Conservation (phyloP, 2,113 vertebrate species). For the Pseudorasbora parva region DNA sequence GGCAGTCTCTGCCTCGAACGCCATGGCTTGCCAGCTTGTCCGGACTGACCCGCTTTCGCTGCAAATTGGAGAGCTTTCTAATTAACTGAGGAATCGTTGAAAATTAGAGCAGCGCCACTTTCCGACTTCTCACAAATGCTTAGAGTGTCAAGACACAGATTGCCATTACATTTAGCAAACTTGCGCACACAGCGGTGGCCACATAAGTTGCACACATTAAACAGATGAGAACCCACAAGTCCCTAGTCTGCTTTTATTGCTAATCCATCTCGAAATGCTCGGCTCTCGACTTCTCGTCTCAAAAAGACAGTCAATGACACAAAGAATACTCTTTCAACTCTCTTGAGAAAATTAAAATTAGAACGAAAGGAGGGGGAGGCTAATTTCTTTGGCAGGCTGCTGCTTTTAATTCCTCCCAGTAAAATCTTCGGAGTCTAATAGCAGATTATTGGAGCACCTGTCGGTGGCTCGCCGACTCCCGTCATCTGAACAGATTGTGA, state of each 20-base stretch:
- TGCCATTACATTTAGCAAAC: constrained; percentile 79
- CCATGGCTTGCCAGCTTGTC: constrained; percentile 66
- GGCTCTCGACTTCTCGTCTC: constrained; percentile 45
- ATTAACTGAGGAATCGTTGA: constrained; percentile 79
- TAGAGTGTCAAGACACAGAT: constrained; percentile 75
- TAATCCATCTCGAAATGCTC: constrained; percentile 67
- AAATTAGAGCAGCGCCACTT: constrained; percentile 74
- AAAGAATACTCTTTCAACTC: constrained; percentile 50
- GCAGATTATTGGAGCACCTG: constrained; percentile 58
- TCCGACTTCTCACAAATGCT: constrained; percentile 67
- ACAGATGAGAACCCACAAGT: constrained; percentile 54
- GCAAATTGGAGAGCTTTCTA: constrained; percentile 81
- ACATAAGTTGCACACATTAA: constrained; percentile 51
- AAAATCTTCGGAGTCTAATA: constrained; percentile 66
- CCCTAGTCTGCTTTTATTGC: constrained; percentile 36
- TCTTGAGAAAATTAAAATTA: constrained; percentile 57
- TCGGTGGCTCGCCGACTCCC: constrained; percentile 57
- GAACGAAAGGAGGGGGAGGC: constrained; percentile 37
- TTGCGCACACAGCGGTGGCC: constrained; percentile 71
- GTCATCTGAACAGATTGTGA: constrained; percentile 78
- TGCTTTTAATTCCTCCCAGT: constrained; percentile 68
- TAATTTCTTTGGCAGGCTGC: constrained; percentile 51
- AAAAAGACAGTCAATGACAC: constrained; percentile 49
- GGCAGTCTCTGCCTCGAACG: constrained; percentile 73
- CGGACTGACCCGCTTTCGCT: constrained; percentile 75